Percentiles rank a stretch among this genome's conserved stretches.
phyloP scores from a whole-genome alignment of 1,140 invertebrate species.

The Cephus cinctus region DNA sequence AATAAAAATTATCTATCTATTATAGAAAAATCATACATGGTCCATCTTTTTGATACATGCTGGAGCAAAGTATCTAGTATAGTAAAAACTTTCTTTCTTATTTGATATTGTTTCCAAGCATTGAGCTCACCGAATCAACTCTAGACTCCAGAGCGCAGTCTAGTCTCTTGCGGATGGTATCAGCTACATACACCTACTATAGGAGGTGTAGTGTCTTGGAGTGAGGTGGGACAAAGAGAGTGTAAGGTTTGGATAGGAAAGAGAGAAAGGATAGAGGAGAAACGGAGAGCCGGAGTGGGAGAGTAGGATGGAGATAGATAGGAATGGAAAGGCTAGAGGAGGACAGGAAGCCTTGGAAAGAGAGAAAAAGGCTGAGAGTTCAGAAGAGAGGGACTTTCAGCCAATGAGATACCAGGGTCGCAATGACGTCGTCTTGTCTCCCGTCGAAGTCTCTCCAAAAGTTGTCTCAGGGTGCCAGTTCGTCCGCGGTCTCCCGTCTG shows the following conservation, averaged over 20 bases:
- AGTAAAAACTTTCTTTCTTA: too few relatives aligned
- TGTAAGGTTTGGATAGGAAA: too few relatives aligned
- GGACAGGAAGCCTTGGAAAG: slow-evolving; percentile 20
- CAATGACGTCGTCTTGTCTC: slow-evolving; percentile 40
- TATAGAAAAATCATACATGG: too few relatives aligned
- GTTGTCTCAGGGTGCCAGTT: slow-evolving; percentile 41
- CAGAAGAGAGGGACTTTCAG: slow-evolving; percentile 25
- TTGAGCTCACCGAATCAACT: slow-evolving; percentile 34
- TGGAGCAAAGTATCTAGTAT: too few relatives aligned
- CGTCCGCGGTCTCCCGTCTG: slow-evolving; percentile 50
- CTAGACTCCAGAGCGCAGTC: slow-evolving; percentile 12
- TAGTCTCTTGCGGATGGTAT: slow-evolving; percentile 21
- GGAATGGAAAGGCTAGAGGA: slow-evolving; percentile 37
- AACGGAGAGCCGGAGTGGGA: slow-evolving; percentile 8
- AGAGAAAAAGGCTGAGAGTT: slow-evolving; percentile 26
- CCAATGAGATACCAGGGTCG: slow-evolving; percentile 37
- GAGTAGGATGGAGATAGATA: slow-evolving; percentile 1
- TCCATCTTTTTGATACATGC: too few relatives aligned
- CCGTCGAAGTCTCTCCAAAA: slow-evolving; percentile 42
- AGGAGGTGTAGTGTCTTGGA: too few relatives aligned
- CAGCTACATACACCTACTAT: too few relatives aligned
- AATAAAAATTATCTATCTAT: too few relatives aligned
- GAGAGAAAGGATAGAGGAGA: slow-evolving; percentile 10
- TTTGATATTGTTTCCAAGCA: slow-evolving; percentile 35
- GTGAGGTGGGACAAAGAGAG: too few relatives aligned